Evolutionary conservation across 2,797 vertebrate species (phyloP), one percentile per base, ranked within the genome.

Genomic region (Geotrypetes seraphini): DNA sequence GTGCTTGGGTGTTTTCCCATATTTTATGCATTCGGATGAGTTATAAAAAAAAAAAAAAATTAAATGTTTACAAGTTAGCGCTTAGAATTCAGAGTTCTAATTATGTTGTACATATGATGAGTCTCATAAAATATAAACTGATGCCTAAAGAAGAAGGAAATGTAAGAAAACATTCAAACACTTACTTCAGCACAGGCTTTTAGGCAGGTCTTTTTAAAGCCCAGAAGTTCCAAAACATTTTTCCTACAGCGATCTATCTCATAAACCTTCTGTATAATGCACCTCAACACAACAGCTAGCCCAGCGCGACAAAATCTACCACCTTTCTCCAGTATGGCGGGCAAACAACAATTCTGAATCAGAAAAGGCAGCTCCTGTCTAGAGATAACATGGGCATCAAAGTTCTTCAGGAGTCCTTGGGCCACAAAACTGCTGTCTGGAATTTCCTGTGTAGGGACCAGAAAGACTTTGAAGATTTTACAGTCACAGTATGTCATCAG

Each of bases 151-250:
- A n/a, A n/a, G n/a, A n/a, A n/a, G n/a, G n/a, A n/a, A n/a, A n/a
- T n/a, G n/a, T n/a, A n/a, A n/a, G n/a, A n/a, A n/a, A n/a, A n/a
- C n/a, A n/a, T n/a, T n/a, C n/a, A n/a, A n/a, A 20, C 22, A 78
- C 86, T 80, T 32, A 98, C 95, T 85, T 99, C 96, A 19, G 94
- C 94, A 63, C 95, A 99, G 27, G 94, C 95, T 63, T 99, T 99
- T 50, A 99, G 74, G 49, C 96, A 99, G 12, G 96, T 98, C 73
- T 92, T 93, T 81, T 97, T 97, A 66, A 98, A 99, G 8, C 96
- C 95, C 50, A 99, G 55, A 36, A 99, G 83, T 19, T 86, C 85
- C 37, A 80, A 46, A 30, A 89, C 52, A 22, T 90, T 85, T 22
- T 74, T 88, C 39, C 79, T 88, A 5, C 73, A 71, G 3, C 87